phyloP scores from a whole-genome alignment of 2,113 vertebrate genomes.

The Psilopogon haemacephalus region DNA sequence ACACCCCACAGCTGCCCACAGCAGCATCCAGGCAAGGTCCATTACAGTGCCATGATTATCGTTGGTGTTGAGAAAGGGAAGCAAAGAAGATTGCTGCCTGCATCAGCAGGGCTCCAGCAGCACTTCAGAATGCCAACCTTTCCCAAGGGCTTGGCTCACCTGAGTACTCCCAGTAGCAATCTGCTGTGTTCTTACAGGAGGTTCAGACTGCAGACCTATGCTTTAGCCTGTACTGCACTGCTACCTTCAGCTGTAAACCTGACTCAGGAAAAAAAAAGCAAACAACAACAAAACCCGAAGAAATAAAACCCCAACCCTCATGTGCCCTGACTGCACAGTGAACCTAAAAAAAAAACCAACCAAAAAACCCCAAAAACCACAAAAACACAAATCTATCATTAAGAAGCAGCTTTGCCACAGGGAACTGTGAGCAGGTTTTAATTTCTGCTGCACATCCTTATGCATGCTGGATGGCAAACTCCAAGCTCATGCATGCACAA shows the following conservation, averaged over 20 bases:
- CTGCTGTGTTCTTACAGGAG: not conserved
- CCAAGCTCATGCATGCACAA: not conserved
- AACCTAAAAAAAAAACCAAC: conserved; percentile 16
- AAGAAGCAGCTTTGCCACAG: not conserved
- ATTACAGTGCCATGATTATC: not conserved
- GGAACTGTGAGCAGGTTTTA: conserved; percentile 38
- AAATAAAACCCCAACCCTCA: not conserved
- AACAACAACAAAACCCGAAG: too few species aligned
- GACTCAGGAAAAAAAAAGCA: not conserved
- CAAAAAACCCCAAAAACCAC: too few species aligned
- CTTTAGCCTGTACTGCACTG: not conserved
- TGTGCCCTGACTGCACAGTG: not conserved
- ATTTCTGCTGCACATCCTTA: conserved; percentile 1
- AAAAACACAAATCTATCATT: not conserved
- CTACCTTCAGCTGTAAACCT: conserved; percentile 11
- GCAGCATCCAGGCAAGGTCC: not conserved
- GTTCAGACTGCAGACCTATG: conserved; percentile 40
- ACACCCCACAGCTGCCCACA: not conserved
- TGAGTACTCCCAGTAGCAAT: not conserved
- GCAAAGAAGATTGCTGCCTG: not conserved
- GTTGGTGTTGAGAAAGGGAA: not conserved
- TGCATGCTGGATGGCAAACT: not conserved
- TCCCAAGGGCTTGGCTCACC: not conserved
- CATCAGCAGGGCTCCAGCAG: not conserved
- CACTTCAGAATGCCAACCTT: not conserved